Percentiles rank a stretch among this genome's conserved stretches.
These are phyloP conservation scores for Protaetia brevitarsis DNA, from an alignment of 1,140 invertebrate species.

Conservation along the genomic window DNA sequence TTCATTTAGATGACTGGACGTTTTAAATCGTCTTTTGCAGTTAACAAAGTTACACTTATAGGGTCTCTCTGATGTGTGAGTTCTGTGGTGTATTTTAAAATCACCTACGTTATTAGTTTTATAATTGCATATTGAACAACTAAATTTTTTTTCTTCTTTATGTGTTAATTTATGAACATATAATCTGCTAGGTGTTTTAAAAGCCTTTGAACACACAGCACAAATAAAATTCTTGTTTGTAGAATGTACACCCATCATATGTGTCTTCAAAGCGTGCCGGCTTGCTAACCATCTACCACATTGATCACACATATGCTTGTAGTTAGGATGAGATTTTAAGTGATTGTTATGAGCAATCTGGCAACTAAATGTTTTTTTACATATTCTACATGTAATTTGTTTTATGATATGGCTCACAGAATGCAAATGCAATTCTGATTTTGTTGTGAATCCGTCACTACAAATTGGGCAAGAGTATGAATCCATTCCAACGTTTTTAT, in stretches of 20 bases:
- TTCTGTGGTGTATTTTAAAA: slow-evolving; percentile 26
- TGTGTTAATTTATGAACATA: slow-evolving; percentile 23
- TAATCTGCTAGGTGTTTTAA: slow-evolving; percentile 23
- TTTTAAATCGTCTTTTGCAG: slow-evolving; percentile 23
- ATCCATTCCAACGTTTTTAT: not conserved
- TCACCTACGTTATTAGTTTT: slow-evolving; percentile 24
- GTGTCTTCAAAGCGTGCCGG: slow-evolving; percentile 23
- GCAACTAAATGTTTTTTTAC: slow-evolving; percentile 25
- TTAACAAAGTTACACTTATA: slow-evolving; percentile 29
- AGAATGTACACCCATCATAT: slow-evolving; percentile 25
- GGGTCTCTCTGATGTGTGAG: slow-evolving; percentile 24
- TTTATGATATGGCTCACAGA: slow-evolving; percentile 24
- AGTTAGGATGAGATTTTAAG: slow-evolving; percentile 18
- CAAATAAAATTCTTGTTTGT: slow-evolving; percentile 4
- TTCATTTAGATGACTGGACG: slow-evolving; percentile 28
- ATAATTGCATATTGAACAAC: slow-evolving; percentile 26
- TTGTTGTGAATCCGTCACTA: slow-evolving; percentile 15
- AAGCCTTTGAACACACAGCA: slow-evolving; percentile 14
- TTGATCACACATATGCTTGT: slow-evolving; percentile 20
- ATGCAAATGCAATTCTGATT: slow-evolving; percentile 13
- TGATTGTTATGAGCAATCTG: slow-evolving; percentile 18
- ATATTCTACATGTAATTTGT: slow-evolving; percentile 20
- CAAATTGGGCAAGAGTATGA: slow-evolving; percentile 20
- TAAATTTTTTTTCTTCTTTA: slow-evolving; percentile 24
- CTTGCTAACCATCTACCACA: slow-evolving; percentile 26